phyloP scores from a whole-genome alignment of 1,140 invertebrate species.

The Rhyzopertha dominica region DNA sequence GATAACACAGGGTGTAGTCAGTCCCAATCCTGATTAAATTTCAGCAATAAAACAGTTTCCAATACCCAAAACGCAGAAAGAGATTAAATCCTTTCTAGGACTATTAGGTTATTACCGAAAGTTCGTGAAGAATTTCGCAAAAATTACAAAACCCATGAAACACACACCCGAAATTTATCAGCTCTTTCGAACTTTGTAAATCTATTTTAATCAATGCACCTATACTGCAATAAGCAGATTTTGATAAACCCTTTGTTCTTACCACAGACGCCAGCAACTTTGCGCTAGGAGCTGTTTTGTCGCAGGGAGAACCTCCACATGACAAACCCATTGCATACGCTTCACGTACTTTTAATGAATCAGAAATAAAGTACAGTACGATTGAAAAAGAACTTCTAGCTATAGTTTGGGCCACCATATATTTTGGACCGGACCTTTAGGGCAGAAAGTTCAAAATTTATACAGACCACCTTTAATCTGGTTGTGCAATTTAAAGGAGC shows the following conservation, averaged over 20 bases:
- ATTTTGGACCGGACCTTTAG: slow-evolving; percentile 47
- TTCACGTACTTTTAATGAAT: slow-evolving; percentile 19
- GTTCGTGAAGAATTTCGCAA: slow-evolving; percentile 39
- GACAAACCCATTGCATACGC: slow-evolving; percentile 29
- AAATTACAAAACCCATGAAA: too few species aligned
- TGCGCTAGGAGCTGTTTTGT: slow-evolving; percentile 24
- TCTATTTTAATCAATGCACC: slow-evolving; percentile 21
- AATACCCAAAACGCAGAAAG: slow-evolving; percentile 9
- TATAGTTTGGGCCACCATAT: slow-evolving; percentile 38
- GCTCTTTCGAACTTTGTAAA: slow-evolving; percentile 31
- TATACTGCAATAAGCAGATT: slow-evolving; percentile 29
- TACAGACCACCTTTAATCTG: slow-evolving; percentile 50
- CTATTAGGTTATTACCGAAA: slow-evolving; percentile 40
- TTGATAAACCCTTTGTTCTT: slow-evolving; percentile 25
- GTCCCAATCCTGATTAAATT: slow-evolving; percentile 27
- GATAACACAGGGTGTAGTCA: slow-evolving; percentile 19
- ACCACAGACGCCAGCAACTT: slow-evolving; percentile 27
- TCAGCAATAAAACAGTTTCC: slow-evolving; percentile 19
- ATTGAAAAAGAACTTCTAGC: slow-evolving; percentile 45
- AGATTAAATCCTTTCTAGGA: slow-evolving; percentile 28
- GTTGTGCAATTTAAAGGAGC: slow-evolving; percentile 46
- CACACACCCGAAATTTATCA: too few species aligned
- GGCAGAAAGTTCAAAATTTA: slow-evolving; percentile 45
- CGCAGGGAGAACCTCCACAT: slow-evolving; percentile 26
- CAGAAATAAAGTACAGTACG: slow-evolving; percentile 27